These are phyloP conservation scores for Sinotaia quadrata DNA, from an alignment of 2,888 invertebrate genomes.

Conservation along the genomic window DNA sequence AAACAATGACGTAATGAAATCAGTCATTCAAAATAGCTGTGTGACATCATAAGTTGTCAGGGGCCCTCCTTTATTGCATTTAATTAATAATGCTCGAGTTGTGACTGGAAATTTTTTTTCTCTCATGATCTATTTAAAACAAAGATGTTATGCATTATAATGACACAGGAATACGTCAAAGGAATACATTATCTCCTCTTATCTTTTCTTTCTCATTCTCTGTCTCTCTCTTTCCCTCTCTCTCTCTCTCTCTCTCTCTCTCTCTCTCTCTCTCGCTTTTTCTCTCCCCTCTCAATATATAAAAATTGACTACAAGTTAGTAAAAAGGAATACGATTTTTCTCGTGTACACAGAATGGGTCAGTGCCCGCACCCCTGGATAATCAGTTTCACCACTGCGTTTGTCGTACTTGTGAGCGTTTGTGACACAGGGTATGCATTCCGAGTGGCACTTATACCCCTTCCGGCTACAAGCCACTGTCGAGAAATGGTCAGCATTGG, in stretches of 20 bases:
- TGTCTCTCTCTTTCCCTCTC: slow-evolving; percentile 11
- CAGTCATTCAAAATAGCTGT: no score
- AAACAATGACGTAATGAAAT: no score
- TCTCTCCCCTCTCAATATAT: background rate
- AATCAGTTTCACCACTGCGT: no score
- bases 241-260: slow-evolving; percentile 12
- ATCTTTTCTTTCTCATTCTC: background rate
- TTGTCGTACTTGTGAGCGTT: no score
- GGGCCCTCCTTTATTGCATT: no score
- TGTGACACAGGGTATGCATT: no score
- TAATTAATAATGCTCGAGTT: no score
- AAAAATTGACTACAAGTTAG: background rate
- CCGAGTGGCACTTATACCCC: slow-evolving; percentile 22
- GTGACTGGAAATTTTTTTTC: background rate
- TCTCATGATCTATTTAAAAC: background rate
- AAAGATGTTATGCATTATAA: background rate
- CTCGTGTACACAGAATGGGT: no score
- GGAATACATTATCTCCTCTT: background rate
- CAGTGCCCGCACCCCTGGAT: no score
- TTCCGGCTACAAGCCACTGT: slow-evolving; percentile 25
- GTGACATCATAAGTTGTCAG: no score
- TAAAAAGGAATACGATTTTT: no score
- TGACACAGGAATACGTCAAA: background rate
- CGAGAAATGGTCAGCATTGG: slow-evolving; percentile 26
- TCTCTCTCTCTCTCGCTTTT: no score